A percentile compares a stretch with the other conserved stretches of the same genome.
Evolutionary conservation across 1,140 invertebrate species (phyloP).

Genomic region (Drosophila erecta): DNA sequence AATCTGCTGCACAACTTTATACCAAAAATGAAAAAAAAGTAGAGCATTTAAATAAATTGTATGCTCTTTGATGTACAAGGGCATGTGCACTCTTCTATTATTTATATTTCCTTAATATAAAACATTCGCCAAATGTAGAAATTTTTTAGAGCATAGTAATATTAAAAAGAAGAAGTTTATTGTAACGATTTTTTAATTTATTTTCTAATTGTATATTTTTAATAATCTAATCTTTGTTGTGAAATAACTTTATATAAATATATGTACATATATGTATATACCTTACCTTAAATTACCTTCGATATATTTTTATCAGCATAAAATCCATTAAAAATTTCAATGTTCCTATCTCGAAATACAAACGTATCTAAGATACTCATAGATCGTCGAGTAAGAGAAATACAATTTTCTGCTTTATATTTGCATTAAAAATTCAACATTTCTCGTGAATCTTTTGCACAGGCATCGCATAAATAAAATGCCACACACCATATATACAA

Average conservation of each 20-base stretch:
- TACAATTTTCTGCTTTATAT: conserved; percentile 41
- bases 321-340: background rate
- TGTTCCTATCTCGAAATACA: background rate
- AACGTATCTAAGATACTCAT: background rate
- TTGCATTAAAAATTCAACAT: conserved; percentile 46
- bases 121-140: background rate
- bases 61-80: background rate
- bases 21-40: conserved; percentile 20
- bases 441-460: conserved; percentile 36
- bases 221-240: too few species aligned
- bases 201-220: too few species aligned
- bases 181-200: too few species aligned
- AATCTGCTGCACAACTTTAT: conserved; percentile 56
- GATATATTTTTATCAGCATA: background rate
- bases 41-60: conserved; percentile 39
- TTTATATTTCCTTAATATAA: background rate
- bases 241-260: too few species aligned
- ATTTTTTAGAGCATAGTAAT: background rate
- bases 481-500: conserved; percentile 22
- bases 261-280: too few species aligned
- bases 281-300: background rate
- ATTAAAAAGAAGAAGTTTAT: too few species aligned
- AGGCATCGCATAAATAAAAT: conserved; percentile 59
- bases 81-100: background rate
- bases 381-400: conserved; percentile 21